Evolutionary conservation across 2,888 invertebrate genomes (phyloP), one percentile per base, ranked within the genome.

Genomic region (Meiosimyza platycephala): DNA sequence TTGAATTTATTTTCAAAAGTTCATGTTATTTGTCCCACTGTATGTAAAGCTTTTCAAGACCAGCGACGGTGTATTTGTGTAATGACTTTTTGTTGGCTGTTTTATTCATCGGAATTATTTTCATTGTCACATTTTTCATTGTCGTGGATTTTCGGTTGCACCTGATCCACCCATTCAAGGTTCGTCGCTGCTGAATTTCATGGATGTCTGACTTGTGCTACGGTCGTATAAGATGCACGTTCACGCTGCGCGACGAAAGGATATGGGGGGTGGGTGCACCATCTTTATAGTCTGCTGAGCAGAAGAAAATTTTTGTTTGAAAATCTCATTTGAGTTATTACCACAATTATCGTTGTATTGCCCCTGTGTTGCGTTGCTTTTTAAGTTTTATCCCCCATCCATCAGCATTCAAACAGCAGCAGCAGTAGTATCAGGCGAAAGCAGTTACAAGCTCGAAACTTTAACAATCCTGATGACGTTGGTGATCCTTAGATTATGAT

Each of bases 271-370:
- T 16, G 55, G n/a, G 2, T 9, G 33, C 68, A 70, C 57, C 75
- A 55, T 67, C 54, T 40, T 28, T 22, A 63, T 72, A 16, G 40
- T 66, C 16, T 74, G 73, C 74, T 77, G 75, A 40, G 40, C 40
- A 40, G 9, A 4, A 40, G 40, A 9, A 40, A 40, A 40, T 78
- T 80, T 80, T 78, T 75, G 77, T 77, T 40, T 76, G 77, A 78
- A 84, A 84, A 84, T 84, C 84, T 84, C 83, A 83, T 84, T 84
- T 84, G 84, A 84, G 83, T 85, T 84, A 84, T 84, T 84, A 80
- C 85, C 79, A 83, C 83, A 84, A 84, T 84, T 84, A 85, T 83
- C 82, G 84, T 80, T 80, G 40, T 40, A 40, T 40, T 40, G 40
- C 9, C 40, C 40, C 40, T 76, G 71, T 57, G 65, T 57, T 67